A percentile compares a stretch with the other conserved stretches of the same genome.
phyloP scores from a whole-genome alignment of 2,113 vertebrate genomes.

The Petromus typicus region DNA sequence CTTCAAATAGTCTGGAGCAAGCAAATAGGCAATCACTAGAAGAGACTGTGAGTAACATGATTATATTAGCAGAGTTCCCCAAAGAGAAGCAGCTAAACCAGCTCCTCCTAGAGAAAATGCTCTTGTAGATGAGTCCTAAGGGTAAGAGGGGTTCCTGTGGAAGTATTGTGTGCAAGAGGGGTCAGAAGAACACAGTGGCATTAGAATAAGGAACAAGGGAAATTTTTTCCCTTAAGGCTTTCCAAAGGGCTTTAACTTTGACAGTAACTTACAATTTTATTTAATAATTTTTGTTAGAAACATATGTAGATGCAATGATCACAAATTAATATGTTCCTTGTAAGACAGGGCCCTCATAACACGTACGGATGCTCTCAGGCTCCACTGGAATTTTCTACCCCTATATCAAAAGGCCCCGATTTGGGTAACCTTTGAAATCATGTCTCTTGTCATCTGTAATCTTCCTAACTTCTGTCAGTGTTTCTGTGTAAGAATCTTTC shows the following conservation, averaged over 20 bases:
- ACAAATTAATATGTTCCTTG: not conserved
- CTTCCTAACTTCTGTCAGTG: not conserved
- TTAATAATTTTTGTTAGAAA: slow-evolving; percentile 39
- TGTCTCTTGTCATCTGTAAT: not conserved
- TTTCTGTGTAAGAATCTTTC: not conserved
- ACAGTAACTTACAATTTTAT: not conserved
- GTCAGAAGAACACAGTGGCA: not conserved
- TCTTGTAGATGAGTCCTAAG: not conserved
- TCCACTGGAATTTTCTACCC: not conserved
- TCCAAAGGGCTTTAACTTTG: slow-evolving; percentile 28
- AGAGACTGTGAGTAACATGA: not conserved
- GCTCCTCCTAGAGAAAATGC: not conserved
- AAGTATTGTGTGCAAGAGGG: not conserved
- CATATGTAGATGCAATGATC: not conserved
- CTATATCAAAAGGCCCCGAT: not conserved
- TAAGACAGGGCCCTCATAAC: not conserved
- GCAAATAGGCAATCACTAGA: not conserved
- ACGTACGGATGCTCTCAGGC: not conserved
- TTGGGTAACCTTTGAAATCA: slow-evolving; percentile 27
- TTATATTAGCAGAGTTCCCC: not conserved
- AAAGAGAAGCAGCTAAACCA: not conserved
- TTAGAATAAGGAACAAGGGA: not conserved
- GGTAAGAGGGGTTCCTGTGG: not conserved
- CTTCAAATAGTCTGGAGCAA: not conserved
- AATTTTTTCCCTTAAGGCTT: not conserved